Evolutionary conservation across 2,797 vertebrate genomes (phyloP).

Genomic region (Oreochromis grahami): DNA sequence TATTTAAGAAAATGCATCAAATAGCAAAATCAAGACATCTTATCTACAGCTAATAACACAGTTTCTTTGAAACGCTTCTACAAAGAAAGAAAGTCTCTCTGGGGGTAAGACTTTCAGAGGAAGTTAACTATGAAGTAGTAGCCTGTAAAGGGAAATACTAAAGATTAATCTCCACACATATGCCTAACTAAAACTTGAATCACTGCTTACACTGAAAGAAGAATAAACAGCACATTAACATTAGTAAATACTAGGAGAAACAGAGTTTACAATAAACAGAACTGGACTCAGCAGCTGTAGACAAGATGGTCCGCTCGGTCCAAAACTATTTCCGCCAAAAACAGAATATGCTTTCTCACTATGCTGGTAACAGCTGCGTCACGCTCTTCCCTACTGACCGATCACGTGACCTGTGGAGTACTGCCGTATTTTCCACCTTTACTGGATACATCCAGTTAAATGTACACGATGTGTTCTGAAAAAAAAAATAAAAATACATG

Average conservation of each 20-base stretch:
- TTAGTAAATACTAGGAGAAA: neutral
- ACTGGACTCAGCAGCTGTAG: neutral
- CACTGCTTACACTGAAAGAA: neutral
- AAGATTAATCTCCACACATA: neutral
- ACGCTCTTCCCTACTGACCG: neutral
- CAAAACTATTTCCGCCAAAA: neutral
- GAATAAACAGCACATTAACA: neutral
- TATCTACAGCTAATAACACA: neutral
- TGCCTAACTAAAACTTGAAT: neutral
- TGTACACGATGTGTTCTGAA: neutral
- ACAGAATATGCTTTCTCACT: neutral
- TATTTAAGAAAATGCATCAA: neutral
- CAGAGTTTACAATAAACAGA: neutral
- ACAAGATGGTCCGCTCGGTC: neutral
- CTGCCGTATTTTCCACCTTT: neutral
- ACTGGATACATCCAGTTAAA: neutral
- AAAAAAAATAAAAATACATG: neutral
- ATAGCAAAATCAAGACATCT: neutral
- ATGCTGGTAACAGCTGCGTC: neutral
- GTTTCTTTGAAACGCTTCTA: neutral
- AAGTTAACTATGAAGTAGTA: neutral
- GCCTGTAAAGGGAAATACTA: neutral
- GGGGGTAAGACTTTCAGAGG: neutral
- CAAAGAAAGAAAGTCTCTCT: neutral
- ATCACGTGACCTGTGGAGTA: neutral